Conservation (phyloP, 2,888 invertebrate species). For the Tubulanus polymorphus region DNA sequence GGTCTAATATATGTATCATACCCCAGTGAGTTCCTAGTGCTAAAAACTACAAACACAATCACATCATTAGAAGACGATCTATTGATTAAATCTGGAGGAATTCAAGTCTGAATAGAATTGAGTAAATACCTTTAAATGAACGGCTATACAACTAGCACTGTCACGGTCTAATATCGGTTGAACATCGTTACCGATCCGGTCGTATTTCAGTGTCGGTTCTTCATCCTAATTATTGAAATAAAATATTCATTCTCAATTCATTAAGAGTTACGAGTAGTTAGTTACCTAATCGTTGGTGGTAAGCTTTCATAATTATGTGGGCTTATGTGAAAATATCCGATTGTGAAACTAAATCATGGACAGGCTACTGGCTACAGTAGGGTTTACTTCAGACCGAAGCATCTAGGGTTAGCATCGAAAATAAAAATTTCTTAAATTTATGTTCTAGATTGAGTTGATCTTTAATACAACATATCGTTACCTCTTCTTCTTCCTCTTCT, state of each 20-base stretch:
- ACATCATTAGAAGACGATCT: not conserved
- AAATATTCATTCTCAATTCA: slow-evolving; percentile 4
- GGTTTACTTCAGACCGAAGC: too few species aligned
- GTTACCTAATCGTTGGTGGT: too few species aligned
- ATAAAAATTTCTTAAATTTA: too few species aligned
- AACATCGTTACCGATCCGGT: slow-evolving; percentile 82
- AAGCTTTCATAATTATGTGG: too few species aligned
- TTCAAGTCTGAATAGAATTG: not conserved
- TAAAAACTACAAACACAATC: slow-evolving; percentile 64
- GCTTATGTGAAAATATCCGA: too few species aligned
- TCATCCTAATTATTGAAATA: slow-evolving; percentile 33
- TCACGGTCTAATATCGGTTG: slow-evolving; percentile 77
- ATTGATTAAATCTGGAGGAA: slow-evolving; percentile 12
- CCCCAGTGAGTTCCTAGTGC: slow-evolving; percentile 92
- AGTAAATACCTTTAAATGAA: slow-evolving; percentile 83
- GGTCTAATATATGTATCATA: slow-evolving; percentile 82
- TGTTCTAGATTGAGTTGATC: too few species aligned
- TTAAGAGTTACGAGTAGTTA: too few species aligned
- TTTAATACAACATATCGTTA: too few species aligned
- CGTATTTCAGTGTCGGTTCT: slow-evolving; percentile 83
- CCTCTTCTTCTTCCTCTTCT: too few species aligned
- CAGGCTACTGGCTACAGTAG: too few species aligned
- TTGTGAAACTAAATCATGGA: too few species aligned
- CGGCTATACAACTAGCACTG: slow-evolving; percentile 86
- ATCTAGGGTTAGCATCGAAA: too few species aligned